Evolutionary conservation across 2,113 vertebrate genomes (phyloP).

Genomic region (Pampusana beccarii): DNA sequence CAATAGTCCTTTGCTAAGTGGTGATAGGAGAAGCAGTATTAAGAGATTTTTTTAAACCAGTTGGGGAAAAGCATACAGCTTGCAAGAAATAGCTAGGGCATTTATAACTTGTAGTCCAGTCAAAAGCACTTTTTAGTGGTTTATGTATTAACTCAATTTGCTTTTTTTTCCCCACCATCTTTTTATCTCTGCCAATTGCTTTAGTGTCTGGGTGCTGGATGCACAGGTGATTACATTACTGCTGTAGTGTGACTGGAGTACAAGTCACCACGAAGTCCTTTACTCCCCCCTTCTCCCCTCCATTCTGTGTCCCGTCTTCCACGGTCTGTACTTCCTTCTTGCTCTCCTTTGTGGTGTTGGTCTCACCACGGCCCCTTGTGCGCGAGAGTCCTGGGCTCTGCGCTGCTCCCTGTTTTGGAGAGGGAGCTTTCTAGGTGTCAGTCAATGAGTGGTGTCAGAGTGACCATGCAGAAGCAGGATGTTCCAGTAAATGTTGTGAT

Average conservation of each 20-base stretch:
- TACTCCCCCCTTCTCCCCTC: background rate
- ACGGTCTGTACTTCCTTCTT: background rate
- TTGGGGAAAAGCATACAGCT: background rate
- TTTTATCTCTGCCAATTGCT: background rate
- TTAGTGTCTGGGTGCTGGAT: accelerated
- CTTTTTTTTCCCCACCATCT: background rate
- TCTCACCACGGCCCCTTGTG: background rate
- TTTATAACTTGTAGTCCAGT: background rate
- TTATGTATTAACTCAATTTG: background rate
- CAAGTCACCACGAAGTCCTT: background rate
- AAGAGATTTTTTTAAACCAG: background rate
- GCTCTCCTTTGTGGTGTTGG: background rate
- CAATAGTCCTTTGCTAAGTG: background rate
- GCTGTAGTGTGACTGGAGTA: background rate
- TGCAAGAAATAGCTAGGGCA: background rate
- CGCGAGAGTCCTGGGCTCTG: background rate
- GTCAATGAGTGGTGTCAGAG: background rate
- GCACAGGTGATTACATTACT: background rate
- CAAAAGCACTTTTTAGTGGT: background rate
- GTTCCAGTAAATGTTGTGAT: background rate
- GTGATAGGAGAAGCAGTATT: background rate
- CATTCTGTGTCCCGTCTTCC: background rate
- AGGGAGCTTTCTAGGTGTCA: background rate
- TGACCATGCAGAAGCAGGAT: background rate
- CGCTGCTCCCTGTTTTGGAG: background rate